These are phyloP conservation scores for Gorsachius magnificus DNA, from an alignment of 2,797 vertebrate genomes.

Conservation along the genomic window DNA sequence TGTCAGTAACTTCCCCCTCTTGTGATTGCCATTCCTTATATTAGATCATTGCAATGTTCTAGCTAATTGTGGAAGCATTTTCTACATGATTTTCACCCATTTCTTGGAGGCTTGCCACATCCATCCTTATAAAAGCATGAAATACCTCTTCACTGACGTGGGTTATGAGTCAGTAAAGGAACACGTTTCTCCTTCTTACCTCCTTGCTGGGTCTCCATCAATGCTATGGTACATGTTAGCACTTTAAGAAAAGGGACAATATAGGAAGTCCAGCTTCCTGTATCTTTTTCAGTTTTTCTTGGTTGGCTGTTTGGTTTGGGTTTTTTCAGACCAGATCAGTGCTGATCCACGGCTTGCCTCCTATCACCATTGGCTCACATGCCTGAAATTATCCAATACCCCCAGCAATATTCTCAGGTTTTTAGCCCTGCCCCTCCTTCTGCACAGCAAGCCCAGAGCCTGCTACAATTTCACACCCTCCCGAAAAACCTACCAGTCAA, in stretches of 20 bases:
- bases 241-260: background rate
- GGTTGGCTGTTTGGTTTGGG: background rate
- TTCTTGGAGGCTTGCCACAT: background rate
- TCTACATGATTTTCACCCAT: background rate
- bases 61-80: background rate
- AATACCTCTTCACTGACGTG: background rate
- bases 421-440: background rate
- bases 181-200: background rate
- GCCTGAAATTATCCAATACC: background rate
- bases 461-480: background rate
- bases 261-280: background rate
- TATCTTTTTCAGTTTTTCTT: background rate
- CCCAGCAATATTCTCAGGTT: accelerated
- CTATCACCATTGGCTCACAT: background rate
- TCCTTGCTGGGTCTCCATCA: background rate
- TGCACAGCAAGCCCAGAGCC: background rate
- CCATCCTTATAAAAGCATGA: background rate
- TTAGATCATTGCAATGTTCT: background rate
- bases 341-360: background rate
- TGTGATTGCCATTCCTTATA: background rate
- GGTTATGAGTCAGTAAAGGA: background rate
- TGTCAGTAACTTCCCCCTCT: background rate
- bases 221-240: background rate
- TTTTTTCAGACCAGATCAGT: background rate
- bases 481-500: background rate